phyloP scores from a whole-genome alignment of 2,113 vertebrate species.

The Ophthalmolycus amberensis region DNA sequence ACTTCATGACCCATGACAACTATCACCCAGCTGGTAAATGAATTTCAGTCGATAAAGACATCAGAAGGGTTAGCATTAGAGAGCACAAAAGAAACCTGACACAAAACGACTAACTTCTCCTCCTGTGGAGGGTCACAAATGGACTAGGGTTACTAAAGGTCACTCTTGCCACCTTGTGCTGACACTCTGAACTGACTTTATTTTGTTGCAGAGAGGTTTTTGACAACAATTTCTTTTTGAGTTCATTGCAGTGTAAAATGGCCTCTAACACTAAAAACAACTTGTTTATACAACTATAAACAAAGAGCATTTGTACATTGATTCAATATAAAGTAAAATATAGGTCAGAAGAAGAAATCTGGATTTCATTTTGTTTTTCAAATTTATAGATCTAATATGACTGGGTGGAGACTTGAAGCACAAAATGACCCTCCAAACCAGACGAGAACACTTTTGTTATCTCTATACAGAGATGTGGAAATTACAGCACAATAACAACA shows the following conservation, averaged over 20 bases:
- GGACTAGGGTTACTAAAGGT: background rate
- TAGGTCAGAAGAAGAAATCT: too few relatives aligned
- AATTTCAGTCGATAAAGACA: background rate
- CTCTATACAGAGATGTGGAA: background rate
- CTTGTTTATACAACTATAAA: too few relatives aligned
- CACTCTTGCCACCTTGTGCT: constrained; percentile 43
- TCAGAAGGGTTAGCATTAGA: background rate
- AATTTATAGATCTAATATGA: background rate
- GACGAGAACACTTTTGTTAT: background rate
- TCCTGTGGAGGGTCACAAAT: background rate
- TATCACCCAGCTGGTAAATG: background rate
- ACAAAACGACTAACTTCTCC: background rate
- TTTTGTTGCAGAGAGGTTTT: background rate
- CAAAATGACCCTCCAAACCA: background rate
- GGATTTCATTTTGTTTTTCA: too few relatives aligned
- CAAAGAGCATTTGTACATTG: too few relatives aligned
- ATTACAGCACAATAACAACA: background rate
- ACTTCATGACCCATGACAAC: background rate
- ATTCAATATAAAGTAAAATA: too few relatives aligned
- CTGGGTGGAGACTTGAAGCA: background rate
- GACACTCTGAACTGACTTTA: constrained; percentile 1
- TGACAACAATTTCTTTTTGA: background rate
- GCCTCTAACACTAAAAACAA: too few relatives aligned
- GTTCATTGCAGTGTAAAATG: too few relatives aligned
- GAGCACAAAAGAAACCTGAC: background rate